Evolutionary conservation across 2,888 invertebrate species (phyloP), one percentile per base, ranked within the genome.

Genomic region (Pollenia labialis): DNA sequence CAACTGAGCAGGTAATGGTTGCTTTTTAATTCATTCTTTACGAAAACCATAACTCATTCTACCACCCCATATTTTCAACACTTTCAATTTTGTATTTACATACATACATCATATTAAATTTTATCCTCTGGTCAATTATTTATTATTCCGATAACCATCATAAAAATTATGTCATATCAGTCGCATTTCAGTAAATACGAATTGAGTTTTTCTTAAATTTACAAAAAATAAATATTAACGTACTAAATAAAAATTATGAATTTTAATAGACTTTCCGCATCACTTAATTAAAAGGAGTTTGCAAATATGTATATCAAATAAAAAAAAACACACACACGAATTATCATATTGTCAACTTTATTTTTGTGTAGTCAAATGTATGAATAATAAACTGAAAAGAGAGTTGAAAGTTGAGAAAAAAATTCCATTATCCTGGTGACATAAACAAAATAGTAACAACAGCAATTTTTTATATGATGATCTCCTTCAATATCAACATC

Each of bases 261-360:
- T 76, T 71, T 83, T 83, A 83, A 77, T 83, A 71, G 23, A 66
- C 71, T 83, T 83, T 76, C 23, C 62, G 48, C 76, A 76, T 72
- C 48, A 83, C 44, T 64, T 56, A 11, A 68, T 64, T 71, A 48
- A 76, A 62, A 48, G 76, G 60, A 56, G 56, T 74, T 81, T 69
- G 11, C 9, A 62, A 14, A 2, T 58, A 54, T 1, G 7, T 69
- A 12, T 48, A 56, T 9, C 7, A 6, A 4, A 16, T 10, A 58
- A 69, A 71, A 50, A 18, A 11, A 66, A 42, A 62, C 23, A 71
- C 8, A 12, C 14, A 64, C 48, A 40, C n/a, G 60, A 72, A 79
- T 62, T 71, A 71, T 76, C 44, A 83, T 76, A 76, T 83, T 83
- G 46, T 71, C 54, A 75, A 66, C 48, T 68, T 9, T 58, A 18